Conservation (phyloP, 2,888 invertebrate genomes). For the Flexamia atlantica region DNA sequence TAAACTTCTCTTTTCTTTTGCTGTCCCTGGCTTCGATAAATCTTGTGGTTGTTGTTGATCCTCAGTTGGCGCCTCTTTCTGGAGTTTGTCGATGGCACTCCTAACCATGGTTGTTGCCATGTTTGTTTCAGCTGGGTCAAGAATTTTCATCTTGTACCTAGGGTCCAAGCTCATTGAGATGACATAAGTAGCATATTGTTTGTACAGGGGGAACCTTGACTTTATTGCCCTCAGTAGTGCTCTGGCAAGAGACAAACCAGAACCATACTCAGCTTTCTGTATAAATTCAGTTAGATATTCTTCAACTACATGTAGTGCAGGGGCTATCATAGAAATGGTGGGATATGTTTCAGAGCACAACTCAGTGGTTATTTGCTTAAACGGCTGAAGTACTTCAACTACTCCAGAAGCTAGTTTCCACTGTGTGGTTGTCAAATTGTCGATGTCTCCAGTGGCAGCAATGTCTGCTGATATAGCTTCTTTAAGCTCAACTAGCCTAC, state of each 20-base stretch:
- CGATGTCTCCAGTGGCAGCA: background rate
- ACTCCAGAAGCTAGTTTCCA: slow-evolving; percentile 8
- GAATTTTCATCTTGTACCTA: background rate
- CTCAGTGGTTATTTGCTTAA: background rate
- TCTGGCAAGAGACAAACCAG: background rate
- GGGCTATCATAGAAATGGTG: slow-evolving; percentile 5
- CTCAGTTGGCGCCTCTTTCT: background rate
- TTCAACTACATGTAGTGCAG: background rate
- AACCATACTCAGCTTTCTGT: background rate
- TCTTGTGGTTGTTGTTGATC: background rate
- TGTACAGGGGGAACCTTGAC: background rate
- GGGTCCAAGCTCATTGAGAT: background rate
- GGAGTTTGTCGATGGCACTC: background rate
- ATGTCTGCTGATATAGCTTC: slow-evolving; percentile 14
- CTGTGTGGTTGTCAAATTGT: slow-evolving; percentile 2
- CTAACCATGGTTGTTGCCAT: background rate
- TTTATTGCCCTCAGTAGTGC: background rate
- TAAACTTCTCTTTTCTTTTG: background rate
- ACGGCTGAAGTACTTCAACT: background rate
- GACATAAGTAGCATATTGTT: background rate
- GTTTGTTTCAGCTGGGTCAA: background rate
- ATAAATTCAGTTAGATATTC: background rate
- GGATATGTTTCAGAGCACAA: background rate
- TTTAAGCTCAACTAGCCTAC: background rate
- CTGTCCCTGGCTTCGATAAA: background rate